Conservation (phyloP, 2,113 vertebrate species). For the Aythya baeri region DNA sequence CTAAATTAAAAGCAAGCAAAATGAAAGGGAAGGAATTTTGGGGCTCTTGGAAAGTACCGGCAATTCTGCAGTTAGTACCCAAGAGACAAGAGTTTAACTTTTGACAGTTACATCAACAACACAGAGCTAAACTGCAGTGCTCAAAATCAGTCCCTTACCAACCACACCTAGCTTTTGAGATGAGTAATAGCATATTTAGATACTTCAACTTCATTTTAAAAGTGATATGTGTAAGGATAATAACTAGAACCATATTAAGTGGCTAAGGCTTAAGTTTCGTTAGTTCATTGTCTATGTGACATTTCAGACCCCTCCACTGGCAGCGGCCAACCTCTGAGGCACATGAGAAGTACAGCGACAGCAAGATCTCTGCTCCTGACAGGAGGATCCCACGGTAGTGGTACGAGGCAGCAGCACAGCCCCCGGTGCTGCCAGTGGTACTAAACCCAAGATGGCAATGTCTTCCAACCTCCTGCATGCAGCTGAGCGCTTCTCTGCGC, state of each 20-base stretch:
- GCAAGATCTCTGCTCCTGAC: background rate
- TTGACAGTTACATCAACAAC: background rate
- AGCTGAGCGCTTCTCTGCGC: background rate
- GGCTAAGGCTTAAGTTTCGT: background rate
- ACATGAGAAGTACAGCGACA: fast-evolving
- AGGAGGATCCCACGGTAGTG: background rate
- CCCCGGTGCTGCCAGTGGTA: background rate
- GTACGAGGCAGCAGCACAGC: background rate
- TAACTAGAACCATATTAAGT: background rate
- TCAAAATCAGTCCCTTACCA: background rate
- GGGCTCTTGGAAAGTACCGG: constrained; percentile 17
- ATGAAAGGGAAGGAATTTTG: background rate
- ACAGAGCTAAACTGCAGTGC: background rate
- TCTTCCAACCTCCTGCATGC: background rate
- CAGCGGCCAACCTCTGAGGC: background rate
- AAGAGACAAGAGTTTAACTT: background rate
- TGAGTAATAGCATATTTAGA: background rate
- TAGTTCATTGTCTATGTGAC: background rate
- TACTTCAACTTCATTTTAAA: background rate
- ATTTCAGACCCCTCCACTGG: background rate
- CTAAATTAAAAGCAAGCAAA: background rate
- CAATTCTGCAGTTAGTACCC: background rate
- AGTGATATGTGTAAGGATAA: background rate
- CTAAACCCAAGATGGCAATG: background rate
- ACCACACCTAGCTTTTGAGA: background rate